These are phyloP conservation scores for Celastrina argiolus DNA, from an alignment of 2,888 invertebrate genomes.

Conservation along the genomic window DNA sequence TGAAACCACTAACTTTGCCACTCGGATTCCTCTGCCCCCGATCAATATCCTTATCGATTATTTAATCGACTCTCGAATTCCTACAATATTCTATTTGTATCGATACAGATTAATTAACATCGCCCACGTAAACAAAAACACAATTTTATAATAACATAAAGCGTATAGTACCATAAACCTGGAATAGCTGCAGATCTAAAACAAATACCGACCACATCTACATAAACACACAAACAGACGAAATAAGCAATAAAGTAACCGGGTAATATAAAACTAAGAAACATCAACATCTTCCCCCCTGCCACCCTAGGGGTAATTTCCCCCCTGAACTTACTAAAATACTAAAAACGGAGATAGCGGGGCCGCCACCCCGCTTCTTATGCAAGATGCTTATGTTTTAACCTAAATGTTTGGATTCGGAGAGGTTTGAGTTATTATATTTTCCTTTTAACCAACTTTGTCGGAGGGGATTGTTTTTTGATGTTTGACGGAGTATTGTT, in stretches of 20 bases:
- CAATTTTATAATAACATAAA: not conserved
- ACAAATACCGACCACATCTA: constrained; percentile 55
- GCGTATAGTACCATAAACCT: not conserved
- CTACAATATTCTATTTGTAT: not conserved
- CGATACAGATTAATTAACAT: not conserved
- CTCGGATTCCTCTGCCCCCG: not conserved
- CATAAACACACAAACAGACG: constrained; percentile 56
- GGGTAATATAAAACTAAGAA: constrained; percentile 78
- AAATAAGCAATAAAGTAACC: constrained; percentile 76
- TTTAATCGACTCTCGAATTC: not conserved
- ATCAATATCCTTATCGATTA: too few relatives aligned
- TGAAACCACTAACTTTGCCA: not conserved
- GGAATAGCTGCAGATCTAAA: constrained; percentile 38
- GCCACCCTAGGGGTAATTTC: constrained; percentile 61
- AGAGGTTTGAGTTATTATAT: constrained; percentile 40
- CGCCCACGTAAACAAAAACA: not conserved
- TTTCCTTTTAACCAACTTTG: constrained; percentile 32
- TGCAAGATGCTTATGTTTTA: constrained; percentile 78
- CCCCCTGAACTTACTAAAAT: constrained; percentile 77
- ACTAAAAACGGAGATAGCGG: constrained; percentile 77
- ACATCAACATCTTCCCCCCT: constrained; percentile 74
- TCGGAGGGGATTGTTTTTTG: constrained; percentile 4
- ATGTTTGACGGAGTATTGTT: not conserved
- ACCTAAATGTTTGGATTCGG: constrained; percentile 66
- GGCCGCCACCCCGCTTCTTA: constrained; percentile 69